These are phyloP conservation scores for Oscheius onirici DNA, from an alignment of 2,888 invertebrate genomes.

Conservation along the genomic window DNA sequence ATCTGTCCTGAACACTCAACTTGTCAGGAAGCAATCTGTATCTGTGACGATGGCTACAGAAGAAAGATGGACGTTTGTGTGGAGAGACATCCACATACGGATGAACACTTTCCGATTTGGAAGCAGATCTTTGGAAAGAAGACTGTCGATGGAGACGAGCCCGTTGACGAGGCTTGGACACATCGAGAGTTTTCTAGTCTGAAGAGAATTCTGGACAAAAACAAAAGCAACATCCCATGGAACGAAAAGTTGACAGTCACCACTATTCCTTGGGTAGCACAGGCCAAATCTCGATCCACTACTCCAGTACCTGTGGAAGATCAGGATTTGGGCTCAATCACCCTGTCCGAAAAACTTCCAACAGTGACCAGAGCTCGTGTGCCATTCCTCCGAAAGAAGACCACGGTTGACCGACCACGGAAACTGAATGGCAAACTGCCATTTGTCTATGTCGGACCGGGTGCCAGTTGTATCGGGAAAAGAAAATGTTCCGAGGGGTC, in stretches of 20 bases:
- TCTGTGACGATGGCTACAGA: slow-evolving; percentile 33
- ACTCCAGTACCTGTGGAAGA: not conserved
- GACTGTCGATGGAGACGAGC: not conserved
- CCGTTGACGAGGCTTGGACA: not conserved
- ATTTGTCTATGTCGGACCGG: slow-evolving; percentile 34
- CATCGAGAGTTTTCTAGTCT: not conserved
- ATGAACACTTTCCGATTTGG: slow-evolving; percentile 1
- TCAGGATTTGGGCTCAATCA: not conserved
- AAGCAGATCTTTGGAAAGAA: slow-evolving; percentile 2
- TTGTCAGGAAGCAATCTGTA: slow-evolving; percentile 34
- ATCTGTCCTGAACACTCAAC: slow-evolving; percentile 20
- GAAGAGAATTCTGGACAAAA: not conserved
- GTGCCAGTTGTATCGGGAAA: slow-evolving; percentile 21
- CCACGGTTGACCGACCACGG: not conserved
- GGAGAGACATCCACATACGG: not conserved
- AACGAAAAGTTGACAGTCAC: not conserved
- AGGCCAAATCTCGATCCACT: not conserved
- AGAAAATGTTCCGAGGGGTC: slow-evolving; percentile 47
- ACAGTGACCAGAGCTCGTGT: slow-evolving; percentile 2
- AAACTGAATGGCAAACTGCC: slow-evolving; percentile 27
- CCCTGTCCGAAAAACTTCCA: slow-evolving; percentile 1
- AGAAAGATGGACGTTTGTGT: slow-evolving; percentile 15
- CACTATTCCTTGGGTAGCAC: slow-evolving; percentile 1
- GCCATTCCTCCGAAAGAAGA: slow-evolving; percentile 10
- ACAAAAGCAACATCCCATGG: slow-evolving; percentile 1